Percentiles rank a stretch among this genome's conserved stretches.
Conservation (phyloP, 2,797 vertebrate genomes). For the Pseudochromis fuscus region DNA sequence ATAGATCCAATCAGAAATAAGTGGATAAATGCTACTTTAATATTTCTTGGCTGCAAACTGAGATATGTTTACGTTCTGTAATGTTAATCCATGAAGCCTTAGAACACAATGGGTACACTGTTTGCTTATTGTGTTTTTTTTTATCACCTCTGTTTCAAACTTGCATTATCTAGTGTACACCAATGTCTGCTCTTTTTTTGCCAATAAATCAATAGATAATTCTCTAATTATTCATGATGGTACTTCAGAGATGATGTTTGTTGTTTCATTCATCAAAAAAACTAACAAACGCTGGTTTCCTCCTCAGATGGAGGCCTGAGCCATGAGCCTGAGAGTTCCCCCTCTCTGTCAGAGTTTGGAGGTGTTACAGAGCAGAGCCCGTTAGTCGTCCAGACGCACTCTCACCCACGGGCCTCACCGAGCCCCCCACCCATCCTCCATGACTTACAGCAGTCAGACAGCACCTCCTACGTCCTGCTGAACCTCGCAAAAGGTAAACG, state of each 20-base stretch:
- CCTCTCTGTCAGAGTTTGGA: conserved; percentile 85
- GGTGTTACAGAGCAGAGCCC: conserved; percentile 82
- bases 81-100: no score
- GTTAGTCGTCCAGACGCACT: conserved; percentile 88
- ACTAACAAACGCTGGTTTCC: conserved; percentile 3
- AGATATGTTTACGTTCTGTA: no score
- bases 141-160: no score
- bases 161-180: no score
- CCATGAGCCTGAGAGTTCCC: conserved; percentile 83
- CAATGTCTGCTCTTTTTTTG: no score
- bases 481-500: conserved; percentile 95
- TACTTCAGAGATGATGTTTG: not conserved
- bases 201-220: no score
- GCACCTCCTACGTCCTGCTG: conserved; percentile 95
- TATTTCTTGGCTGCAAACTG: no score
- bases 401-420: conserved; percentile 81
- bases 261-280: not conserved
- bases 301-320: conserved; percentile 89
- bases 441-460: conserved; percentile 94
- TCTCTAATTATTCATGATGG: not conserved
- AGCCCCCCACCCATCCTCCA: conserved; percentile 88
- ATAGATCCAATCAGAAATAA: no score
- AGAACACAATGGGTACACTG: no score
- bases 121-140: no score
- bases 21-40: no score